Evolutionary conservation across 1,140 invertebrate species (phyloP).

Genomic region (Tachypleus tridentatus): DNA sequence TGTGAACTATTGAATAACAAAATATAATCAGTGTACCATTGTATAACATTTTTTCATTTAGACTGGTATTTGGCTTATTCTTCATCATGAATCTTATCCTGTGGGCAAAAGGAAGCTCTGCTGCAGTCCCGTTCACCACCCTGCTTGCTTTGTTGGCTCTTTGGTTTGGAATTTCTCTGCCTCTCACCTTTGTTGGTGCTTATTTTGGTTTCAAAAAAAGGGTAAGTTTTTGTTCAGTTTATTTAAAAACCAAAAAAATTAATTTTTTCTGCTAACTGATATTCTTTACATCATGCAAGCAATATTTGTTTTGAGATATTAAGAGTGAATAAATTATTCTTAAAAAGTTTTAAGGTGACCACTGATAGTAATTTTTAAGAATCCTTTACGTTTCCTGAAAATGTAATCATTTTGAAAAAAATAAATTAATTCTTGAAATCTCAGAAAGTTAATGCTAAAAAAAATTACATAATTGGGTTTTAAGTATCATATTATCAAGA

Average conservation of each 20-base stretch:
- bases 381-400: no score
- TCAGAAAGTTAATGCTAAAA: no score
- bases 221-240: constrained; percentile 42
- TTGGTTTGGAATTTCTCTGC: constrained; percentile 97
- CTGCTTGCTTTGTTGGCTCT: constrained; percentile 87
- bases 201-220: constrained; percentile 97
- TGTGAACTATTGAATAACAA: not conserved
- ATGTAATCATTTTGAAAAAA: no score
- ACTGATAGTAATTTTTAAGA: no score
- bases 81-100: constrained; percentile 93
- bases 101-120: constrained; percentile 88
- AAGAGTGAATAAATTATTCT: no score
- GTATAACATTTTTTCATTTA: constrained; percentile 34
- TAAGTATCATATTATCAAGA: no score
- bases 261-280: no score
- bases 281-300: no score
- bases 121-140: constrained; percentile 94
- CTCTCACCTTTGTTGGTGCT: constrained; percentile 92
- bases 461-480: no score
- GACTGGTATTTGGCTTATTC: constrained; percentile 87
- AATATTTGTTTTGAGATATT: no score
- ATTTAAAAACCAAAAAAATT: not conserved
- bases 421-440: no score
- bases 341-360: no score
- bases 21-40: not conserved